Evolutionary conservation across 2,113 vertebrate species (phyloP), one percentile per base, ranked within the genome.

Genomic region (Microcebus jonahi): DNA sequence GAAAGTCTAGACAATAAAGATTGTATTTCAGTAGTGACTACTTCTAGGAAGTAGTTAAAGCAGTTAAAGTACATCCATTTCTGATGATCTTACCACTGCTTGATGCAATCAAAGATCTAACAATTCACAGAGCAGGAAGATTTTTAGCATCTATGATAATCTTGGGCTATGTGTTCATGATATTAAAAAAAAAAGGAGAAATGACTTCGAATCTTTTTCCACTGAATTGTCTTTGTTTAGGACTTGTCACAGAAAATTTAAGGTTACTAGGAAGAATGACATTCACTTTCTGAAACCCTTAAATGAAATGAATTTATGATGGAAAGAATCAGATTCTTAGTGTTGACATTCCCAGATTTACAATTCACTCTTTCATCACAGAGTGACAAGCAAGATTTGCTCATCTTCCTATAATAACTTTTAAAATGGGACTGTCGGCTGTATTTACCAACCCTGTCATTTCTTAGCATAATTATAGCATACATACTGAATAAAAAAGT

Each of bases 391-490:
- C 20, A 90, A 27, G n/a, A 39, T 36, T 89, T 67, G 67, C 42
- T 89, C 36, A 75, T 63, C 68, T 61, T 55, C 45, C 20, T 45
- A 18, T 90, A 90, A 87, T 48, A 71, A 92, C 83, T 95, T 88
- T 68, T 39, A 92, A 90, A 96, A 92, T n/a, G 90, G 84, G 27
- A 76, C 53, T 81, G 68, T 73, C 8, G 1, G 50, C 61, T 84
- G 29, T 71, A 50, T 65, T 95, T 90, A 91, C 36, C 57, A 95
- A 71, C 91, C 86, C 63, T 94, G 73, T 71, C 68, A 87, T 97
- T 94, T 97, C 75, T 77, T 17, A 85, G 59, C 76, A 85, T 87
- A 96, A 90, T 88, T 87, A 68, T 27, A 97, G 88, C 53, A 63
- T 57, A 61, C 14, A 63, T 65, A 18, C 39, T 63, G 68, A 90